phyloP scores from a whole-genome alignment of 2,113 vertebrate genomes.

The Ia io region DNA sequence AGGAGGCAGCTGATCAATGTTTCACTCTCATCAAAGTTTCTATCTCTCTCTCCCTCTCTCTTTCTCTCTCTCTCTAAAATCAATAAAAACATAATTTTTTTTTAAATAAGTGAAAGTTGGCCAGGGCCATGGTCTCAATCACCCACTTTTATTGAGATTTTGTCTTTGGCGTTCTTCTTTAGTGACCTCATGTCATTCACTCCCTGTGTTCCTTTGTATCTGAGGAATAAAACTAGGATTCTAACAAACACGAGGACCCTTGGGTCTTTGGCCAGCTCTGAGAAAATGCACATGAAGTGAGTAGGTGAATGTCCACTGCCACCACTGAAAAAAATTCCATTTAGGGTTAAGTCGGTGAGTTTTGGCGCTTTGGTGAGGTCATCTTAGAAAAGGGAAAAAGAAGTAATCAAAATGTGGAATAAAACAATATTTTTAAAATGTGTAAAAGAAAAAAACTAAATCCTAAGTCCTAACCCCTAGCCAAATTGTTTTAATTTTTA shows the following conservation, averaged over 20 bases:
- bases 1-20: too few species aligned
- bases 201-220: neutral
- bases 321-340: neutral
- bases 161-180: neutral
- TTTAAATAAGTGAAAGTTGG: too few species aligned
- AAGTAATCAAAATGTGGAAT: neutral
- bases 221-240: neutral
- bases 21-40: too few species aligned
- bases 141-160: neutral
- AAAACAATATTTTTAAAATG: neutral
- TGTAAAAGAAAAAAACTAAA: neutral
- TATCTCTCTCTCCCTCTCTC: too few species aligned
- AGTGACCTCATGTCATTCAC: neutral
- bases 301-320: neutral
- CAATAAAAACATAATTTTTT: too few species aligned
- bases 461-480: neutral
- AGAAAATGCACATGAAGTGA: neutral
- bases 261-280: neutral
- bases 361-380: neutral
- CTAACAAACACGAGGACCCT: neutral
- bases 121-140: neutral
- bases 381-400: neutral
- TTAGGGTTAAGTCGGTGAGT: neutral
- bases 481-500: neutral
- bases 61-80: too few species aligned